A percentile compares a stretch with the other conserved stretches of the same genome.
Evolutionary conservation across 2,888 invertebrate species (phyloP).

Genomic region (Cinara cedri): DNA sequence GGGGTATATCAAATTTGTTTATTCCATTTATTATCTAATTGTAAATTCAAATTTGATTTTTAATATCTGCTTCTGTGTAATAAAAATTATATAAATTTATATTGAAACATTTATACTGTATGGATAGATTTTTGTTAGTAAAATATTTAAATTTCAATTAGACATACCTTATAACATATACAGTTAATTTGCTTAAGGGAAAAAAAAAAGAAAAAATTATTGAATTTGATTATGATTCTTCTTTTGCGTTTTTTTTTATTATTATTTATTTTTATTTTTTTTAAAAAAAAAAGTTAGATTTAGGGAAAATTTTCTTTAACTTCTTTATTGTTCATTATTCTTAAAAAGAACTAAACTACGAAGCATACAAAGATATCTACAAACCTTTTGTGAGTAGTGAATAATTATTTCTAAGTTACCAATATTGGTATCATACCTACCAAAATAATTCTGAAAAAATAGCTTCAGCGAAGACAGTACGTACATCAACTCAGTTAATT

Average conservation of each 20-base stretch:
- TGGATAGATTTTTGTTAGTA: constrained; percentile 6
- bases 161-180: not conserved
- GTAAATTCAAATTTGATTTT: too few species aligned
- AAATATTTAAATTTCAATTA: constrained; percentile 41
- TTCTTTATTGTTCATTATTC: constrained; percentile 31
- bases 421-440: constrained; percentile 22
- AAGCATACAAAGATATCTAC: constrained; percentile 42
- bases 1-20: not conserved
- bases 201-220: too few species aligned
- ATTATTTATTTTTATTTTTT: not conserved
- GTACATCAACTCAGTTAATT: constrained; percentile 56
- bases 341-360: constrained; percentile 40
- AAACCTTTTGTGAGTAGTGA: constrained; percentile 49
- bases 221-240: too few species aligned
- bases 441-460: constrained; percentile 40
- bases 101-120: not conserved
- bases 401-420: constrained; percentile 25
- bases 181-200: too few species aligned
- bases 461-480: constrained; percentile 53
- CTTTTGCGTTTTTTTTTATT: too few species aligned
- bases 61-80: constrained; percentile 22
- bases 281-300: not conserved
- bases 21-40: not conserved
- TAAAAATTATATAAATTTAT: constrained; percentile 18
- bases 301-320: constrained; percentile 23